phyloP scores from a whole-genome alignment of 2,888 invertebrate species.

The Drosophila colorata region DNA sequence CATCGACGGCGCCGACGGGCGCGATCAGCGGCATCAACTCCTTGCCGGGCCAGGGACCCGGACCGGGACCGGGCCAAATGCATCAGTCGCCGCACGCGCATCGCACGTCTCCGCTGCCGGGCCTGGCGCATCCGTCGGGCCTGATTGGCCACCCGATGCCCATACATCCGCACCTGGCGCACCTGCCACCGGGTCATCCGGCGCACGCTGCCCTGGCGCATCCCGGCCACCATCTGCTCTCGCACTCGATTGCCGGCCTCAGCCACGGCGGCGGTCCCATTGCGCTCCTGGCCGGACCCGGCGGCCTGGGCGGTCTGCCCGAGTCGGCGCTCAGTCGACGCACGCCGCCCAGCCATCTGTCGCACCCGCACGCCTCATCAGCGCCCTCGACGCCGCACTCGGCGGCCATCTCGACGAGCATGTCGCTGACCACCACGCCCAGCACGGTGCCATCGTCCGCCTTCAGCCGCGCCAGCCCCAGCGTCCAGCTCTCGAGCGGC shows the following conservation, averaged over 20 bases:
- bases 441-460: constrained; percentile 84
- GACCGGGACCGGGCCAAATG: constrained; percentile 55
- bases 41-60: constrained; percentile 45
- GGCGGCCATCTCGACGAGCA: constrained; percentile 62
- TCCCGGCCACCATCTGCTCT: constrained; percentile 84
- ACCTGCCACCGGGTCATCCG: constrained; percentile 82
- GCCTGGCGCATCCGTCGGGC: constrained; percentile 80
- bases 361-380: constrained; percentile 82
- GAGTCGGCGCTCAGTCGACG: constrained; percentile 84
- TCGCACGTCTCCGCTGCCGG: constrained; percentile 84
- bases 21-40: constrained; percentile 23
- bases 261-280: constrained; percentile 82
- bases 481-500: constrained; percentile 82
- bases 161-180: constrained; percentile 83
- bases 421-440: constrained; percentile 80
- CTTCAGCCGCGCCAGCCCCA: constrained; percentile 85
- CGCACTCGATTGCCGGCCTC: constrained; percentile 82
- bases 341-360: constrained; percentile 83
- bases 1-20: constrained; percentile 69
- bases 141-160: constrained; percentile 85
- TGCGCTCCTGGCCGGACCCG: constrained; percentile 82
- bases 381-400: constrained; percentile 74
- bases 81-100: constrained; percentile 82
- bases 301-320: constrained; percentile 80
- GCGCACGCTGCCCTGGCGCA: constrained; percentile 82